phyloP scores from a whole-genome alignment of 2,113 vertebrate genomes.

The Tympanuchus pallidicinctus region DNA sequence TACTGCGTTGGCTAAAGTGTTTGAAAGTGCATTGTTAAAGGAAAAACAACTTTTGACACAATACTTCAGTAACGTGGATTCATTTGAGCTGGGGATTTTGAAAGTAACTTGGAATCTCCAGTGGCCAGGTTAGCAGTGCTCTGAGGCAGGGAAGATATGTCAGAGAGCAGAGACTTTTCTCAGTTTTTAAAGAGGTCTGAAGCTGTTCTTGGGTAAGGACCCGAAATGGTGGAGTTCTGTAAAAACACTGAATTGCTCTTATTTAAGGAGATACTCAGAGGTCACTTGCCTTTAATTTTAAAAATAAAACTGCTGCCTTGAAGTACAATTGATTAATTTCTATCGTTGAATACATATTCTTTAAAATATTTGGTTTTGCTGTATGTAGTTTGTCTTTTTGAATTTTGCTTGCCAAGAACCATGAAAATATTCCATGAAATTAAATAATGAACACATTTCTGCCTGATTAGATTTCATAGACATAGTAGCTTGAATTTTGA shows the following conservation, averaged over 20 bases:
- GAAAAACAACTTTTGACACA: background rate
- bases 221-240: background rate
- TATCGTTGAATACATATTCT: background rate
- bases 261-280: background rate
- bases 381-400: background rate
- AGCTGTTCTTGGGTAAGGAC: background rate
- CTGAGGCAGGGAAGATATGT: background rate
- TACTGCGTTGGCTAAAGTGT: background rate
- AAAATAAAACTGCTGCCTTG: slow-evolving; percentile 4
- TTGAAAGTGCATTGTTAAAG: background rate
- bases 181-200: background rate
- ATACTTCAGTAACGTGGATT: fast-evolving
- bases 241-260: background rate
- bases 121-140: background rate
- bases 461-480: background rate
- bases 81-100: background rate
- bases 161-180: background rate
- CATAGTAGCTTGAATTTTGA: background rate
- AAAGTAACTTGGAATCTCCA: background rate
- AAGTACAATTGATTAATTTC: background rate
- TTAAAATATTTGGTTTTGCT: background rate
- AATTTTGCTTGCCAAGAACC: background rate
- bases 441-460: background rate
- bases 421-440: background rate
- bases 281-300: background rate